Percentiles rank a stretch among this genome's conserved stretches.
phyloP scores from a whole-genome alignment of 92 coral and sea anemone genomes.

The Galaxea fascicularis region DNA sequence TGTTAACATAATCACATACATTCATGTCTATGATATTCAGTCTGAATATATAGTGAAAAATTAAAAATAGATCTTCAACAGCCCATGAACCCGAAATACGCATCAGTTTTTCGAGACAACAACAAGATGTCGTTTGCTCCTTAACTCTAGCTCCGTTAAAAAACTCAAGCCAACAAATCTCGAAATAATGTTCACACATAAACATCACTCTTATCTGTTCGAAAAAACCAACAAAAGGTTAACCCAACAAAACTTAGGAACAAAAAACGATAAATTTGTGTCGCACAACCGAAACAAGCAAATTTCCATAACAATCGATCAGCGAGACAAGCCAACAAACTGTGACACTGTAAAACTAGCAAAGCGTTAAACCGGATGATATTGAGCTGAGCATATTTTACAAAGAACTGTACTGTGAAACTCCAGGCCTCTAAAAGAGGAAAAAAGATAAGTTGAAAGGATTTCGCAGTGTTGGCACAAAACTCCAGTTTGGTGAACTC shows the following conservation, averaged over 20 bases:
- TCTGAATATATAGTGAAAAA: constrained; percentile 14
- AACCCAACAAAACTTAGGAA: constrained; percentile 33
- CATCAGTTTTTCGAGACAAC: not conserved
- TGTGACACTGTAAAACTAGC: constrained; percentile 17
- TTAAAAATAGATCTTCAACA: constrained; percentile 28
- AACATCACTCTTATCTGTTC: constrained; percentile 19
- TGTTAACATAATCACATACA: constrained; percentile 25
- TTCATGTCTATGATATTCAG: constrained; percentile 19
- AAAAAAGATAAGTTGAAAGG: not conserved
- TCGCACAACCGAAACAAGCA: constrained; percentile 11
- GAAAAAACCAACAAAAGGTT: constrained; percentile 47
- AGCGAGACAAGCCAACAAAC: not conserved
- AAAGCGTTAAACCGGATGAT: constrained; percentile 27
- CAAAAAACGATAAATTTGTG: constrained; percentile 39
- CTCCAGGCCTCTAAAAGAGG: not conserved
- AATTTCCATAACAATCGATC: constrained; percentile 43
- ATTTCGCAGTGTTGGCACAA: not conserved
- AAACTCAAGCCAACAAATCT: constrained; percentile 28
- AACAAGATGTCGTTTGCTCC: not conserved
- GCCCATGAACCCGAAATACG: not conserved
- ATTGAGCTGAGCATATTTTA: constrained; percentile 33
- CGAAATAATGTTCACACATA: constrained; percentile 1
- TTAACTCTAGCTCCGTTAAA: constrained; percentile 5
- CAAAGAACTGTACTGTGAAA: constrained; percentile 15
- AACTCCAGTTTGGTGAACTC: not conserved